Evolutionary conservation across 2,888 invertebrate genomes (phyloP).

Genomic region (Oscheius sp.): DNA sequence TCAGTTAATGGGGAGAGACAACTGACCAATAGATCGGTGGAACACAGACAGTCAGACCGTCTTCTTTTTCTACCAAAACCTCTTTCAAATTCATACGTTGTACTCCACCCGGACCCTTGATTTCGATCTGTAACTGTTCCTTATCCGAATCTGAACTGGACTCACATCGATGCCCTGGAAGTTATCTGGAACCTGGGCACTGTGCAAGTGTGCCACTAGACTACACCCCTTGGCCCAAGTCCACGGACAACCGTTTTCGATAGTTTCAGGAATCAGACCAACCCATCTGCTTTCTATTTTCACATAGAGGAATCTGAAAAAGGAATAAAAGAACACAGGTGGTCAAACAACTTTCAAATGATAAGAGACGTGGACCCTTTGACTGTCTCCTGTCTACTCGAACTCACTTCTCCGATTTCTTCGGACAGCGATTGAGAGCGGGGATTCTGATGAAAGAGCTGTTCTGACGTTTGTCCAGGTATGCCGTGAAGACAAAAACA

Average conservation of each 20-base stretch:
- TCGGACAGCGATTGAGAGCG: conserved; percentile 8
- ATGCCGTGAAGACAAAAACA: conserved; percentile 15
- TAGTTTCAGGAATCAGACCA: not conserved
- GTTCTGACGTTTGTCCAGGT: conserved; percentile 4
- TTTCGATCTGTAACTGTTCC: not conserved
- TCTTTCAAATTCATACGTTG: not conserved
- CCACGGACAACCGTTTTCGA: conserved; percentile 20
- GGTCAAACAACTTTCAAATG: not conserved
- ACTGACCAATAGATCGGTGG: conserved; percentile 23
- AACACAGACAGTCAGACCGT: conserved; percentile 11
- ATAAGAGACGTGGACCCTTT: not conserved
- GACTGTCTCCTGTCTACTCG: not conserved
- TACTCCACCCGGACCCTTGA: not conserved
- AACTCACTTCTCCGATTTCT: not conserved
- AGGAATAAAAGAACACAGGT: not conserved
- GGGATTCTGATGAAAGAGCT: conserved; percentile 1
- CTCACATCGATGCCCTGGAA: not conserved
- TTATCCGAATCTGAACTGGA: not conserved
- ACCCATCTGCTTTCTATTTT: conserved; percentile 9
- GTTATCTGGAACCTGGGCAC: not conserved
- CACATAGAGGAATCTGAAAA: conserved; percentile 3
- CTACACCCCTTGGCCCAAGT: conserved; percentile 9
- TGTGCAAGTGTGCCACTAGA: conserved; percentile 14
- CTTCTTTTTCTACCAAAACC: conserved; percentile 1
- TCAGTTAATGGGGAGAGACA: not conserved